Evolutionary conservation across 2,888 invertebrate species (phyloP).

Genomic region (Archaeoteleia sp.): DNA sequence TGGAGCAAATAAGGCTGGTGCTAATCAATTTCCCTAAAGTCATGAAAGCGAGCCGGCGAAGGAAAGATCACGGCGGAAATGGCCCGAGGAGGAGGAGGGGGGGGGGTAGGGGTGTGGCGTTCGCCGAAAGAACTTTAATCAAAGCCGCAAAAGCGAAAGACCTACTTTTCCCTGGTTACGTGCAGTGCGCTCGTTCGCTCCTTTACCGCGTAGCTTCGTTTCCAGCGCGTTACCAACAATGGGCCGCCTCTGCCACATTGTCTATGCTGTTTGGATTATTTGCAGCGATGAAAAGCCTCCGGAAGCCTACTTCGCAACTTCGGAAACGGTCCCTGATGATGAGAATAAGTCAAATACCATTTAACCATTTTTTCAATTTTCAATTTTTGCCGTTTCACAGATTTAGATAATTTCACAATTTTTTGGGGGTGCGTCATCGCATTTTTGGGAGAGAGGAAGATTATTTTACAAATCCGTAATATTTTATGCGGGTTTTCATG

Average conservation of each 20-base stretch:
- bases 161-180: slow-evolving; percentile 41
- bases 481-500: too few species aligned
- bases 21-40: slow-evolving; percentile 22
- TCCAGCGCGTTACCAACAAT: slow-evolving; percentile 36
- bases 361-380: slow-evolving; percentile 32
- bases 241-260: slow-evolving; percentile 36
- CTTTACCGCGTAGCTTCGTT: slow-evolving; percentile 21
- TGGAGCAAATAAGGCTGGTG: neutral
- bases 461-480: too few species aligned
- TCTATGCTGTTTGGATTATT: slow-evolving; percentile 42
- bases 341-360: slow-evolving; percentile 29
- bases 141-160: slow-evolving; percentile 50
- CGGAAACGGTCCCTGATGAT: slow-evolving; percentile 32
- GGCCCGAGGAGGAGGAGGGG: slow-evolving; percentile 19
- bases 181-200: slow-evolving; percentile 12
- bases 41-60: slow-evolving; percentile 8
- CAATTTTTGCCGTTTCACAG: slow-evolving; percentile 1
- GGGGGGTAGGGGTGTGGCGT: slow-evolving; percentile 10
- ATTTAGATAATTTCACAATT: too few species aligned
- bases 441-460: too few species aligned
- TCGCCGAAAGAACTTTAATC: slow-evolving; percentile 55
- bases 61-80: slow-evolving; percentile 50
- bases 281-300: slow-evolving; percentile 27
- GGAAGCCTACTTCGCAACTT: slow-evolving; percentile 30
- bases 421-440: too few species aligned